Evolutionary conservation across 2,888 invertebrate genomes (phyloP).

Genomic region (Saturnia pavonia): DNA sequence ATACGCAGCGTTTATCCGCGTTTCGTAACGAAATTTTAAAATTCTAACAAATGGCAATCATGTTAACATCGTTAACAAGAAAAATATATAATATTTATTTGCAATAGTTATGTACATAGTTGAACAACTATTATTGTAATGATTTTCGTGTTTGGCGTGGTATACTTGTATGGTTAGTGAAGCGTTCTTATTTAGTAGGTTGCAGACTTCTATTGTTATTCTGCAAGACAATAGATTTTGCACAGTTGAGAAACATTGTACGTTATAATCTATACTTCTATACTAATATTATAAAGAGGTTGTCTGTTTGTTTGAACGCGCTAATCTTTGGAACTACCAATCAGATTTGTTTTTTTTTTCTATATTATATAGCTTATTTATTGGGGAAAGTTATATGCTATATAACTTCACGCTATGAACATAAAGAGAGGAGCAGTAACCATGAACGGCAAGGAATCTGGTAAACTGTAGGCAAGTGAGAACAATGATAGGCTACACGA

Average conservation of each 20-base stretch:
- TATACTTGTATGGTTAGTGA: conserved; percentile 5
- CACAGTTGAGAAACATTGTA: neutral
- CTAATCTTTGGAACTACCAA: too few species aligned
- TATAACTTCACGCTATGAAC: too few species aligned
- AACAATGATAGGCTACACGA: too few species aligned
- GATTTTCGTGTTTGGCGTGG: neutral
- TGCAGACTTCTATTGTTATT: neutral
- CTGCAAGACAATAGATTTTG: conserved; percentile 6
- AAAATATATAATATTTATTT: conserved; percentile 4
- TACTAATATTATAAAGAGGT: too few species aligned
- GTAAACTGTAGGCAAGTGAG: too few species aligned
- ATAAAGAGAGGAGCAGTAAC: too few species aligned
- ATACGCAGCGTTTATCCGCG: conserved; percentile 12
- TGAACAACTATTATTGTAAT: neutral
- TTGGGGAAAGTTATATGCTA: too few species aligned
- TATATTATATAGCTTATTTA: too few species aligned
- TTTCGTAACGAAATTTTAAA: conserved; percentile 19
- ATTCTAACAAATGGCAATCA: conserved; percentile 19
- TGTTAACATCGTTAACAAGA: conserved; percentile 4
- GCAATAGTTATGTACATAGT: neutral
- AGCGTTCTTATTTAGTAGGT: neutral
- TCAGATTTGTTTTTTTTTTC: too few species aligned
- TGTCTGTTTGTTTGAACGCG: too few species aligned
- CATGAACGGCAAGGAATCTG: too few species aligned
- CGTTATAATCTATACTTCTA: neutral